Conservation (phyloP, 37 sponge, comb jelly and placozoan species). For the Aphrocallistes beatrix region DNA sequence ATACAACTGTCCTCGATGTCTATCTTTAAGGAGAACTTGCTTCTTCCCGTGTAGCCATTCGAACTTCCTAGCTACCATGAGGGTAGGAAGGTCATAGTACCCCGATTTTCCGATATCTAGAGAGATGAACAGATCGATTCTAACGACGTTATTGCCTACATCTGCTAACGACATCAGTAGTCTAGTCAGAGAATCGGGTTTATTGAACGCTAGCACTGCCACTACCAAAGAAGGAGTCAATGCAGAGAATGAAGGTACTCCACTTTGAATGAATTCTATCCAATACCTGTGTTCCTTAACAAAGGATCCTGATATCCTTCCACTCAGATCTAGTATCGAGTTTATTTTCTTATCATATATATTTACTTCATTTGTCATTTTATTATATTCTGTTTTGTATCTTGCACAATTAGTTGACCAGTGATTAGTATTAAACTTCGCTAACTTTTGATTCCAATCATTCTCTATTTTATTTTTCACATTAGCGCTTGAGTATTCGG, state of each 20-base stretch:
- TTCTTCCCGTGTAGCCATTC: background rate
- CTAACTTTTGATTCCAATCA: background rate
- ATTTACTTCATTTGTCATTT: background rate
- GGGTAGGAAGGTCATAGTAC: background rate
- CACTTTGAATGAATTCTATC: no score
- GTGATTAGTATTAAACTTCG: background rate
- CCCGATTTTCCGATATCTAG: background rate
- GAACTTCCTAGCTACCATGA: background rate
- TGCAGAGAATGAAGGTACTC: no score
- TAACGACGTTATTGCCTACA: background rate
- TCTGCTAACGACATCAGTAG: background rate
- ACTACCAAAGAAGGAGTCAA: background rate
- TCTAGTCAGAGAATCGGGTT: background rate
- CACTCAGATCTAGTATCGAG: background rate
- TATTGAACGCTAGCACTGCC: background rate
- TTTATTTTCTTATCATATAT: background rate
- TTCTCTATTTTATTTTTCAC: background rate
- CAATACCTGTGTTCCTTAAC: background rate
- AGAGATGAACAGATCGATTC: background rate
- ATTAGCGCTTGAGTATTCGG: background rate
- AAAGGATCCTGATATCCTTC: background rate
- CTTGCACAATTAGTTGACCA: background rate
- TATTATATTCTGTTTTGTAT: background rate
- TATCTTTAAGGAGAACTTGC: background rate
- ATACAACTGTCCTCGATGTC: background rate